A percentile compares a stretch with the other conserved stretches of the same genome.
These are phyloP conservation scores for Agonum fuliginosum DNA, from an alignment of 2,888 invertebrate genomes.

Conservation along the genomic window DNA sequence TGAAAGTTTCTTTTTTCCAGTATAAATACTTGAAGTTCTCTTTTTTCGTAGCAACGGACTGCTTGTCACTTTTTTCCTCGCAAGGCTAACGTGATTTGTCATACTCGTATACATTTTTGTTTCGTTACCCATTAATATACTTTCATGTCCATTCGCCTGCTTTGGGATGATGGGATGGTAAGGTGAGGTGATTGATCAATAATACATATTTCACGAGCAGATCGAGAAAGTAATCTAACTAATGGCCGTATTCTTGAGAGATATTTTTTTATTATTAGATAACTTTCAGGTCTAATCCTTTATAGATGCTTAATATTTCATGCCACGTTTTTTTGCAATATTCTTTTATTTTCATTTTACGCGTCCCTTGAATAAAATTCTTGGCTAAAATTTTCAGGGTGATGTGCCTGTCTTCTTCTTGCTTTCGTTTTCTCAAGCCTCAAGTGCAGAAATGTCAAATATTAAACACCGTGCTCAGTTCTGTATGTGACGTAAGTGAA, in stretches of 20 bases:
- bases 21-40: constrained; percentile 6
- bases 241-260: constrained; percentile 26
- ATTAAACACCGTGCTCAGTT: no score
- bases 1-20: not conserved
- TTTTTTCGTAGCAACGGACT: constrained; percentile 2
- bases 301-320: constrained; percentile 23
- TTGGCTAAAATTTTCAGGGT: no score
- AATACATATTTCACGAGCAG: constrained; percentile 38
- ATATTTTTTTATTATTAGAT: constrained; percentile 33
- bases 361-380: not conserved
- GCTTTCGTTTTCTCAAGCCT: no score
- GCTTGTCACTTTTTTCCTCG: constrained; percentile 16
- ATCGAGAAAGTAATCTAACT: constrained; percentile 34
- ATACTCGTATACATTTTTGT: constrained; percentile 17
- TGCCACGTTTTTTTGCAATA: not conserved
- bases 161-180: constrained; percentile 9
- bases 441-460: no score
- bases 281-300: not conserved
- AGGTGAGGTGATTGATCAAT: constrained; percentile 46
- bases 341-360: constrained; percentile 4
- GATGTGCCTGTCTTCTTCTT: no score
- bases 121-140: constrained; percentile 27
- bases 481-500: no score
- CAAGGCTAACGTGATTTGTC: constrained; percentile 32
- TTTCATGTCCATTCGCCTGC: constrained; percentile 8